Conservation (phyloP, 2,113 vertebrate species). For the Helogale parvula region DNA sequence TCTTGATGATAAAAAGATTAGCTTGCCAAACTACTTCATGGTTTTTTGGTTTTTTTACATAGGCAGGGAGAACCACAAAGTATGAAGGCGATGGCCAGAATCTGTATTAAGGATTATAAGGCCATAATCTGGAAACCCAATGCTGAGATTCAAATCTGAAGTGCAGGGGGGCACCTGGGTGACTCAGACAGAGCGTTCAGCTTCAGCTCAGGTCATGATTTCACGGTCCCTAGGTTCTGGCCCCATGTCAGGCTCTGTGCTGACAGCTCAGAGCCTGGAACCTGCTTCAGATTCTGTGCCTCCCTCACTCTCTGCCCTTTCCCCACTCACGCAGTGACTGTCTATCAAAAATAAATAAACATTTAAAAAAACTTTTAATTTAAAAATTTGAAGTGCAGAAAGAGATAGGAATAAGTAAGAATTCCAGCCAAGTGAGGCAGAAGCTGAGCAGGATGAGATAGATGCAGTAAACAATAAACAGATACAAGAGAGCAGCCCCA, state of each 20-base stretch:
- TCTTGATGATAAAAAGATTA: conserved; percentile 34
- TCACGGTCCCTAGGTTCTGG: too few relatives aligned
- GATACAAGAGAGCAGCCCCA: background rate
- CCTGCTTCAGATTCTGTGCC: too few relatives aligned
- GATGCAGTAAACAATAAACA: background rate
- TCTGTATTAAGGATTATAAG: background rate
- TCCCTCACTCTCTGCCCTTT: too few relatives aligned
- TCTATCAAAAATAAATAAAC: background rate
- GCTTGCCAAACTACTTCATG: conserved; percentile 7
- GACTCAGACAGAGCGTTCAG: too few relatives aligned
- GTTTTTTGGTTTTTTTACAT: conserved; percentile 5
- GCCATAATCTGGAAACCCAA: background rate
- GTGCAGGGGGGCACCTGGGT: background rate
- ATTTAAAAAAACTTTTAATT: too few relatives aligned
- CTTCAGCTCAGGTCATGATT: too few relatives aligned
- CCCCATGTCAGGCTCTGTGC: too few relatives aligned
- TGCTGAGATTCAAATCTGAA: background rate
- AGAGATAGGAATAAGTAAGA: background rate
- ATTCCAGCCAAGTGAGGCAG: background rate
- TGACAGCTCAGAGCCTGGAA: too few relatives aligned
- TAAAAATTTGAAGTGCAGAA: background rate
- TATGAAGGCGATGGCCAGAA: background rate
- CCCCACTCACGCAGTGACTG: too few relatives aligned
- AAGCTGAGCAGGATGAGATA: background rate
- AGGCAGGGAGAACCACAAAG: background rate